Evolutionary conservation across 2,888 invertebrate genomes (phyloP).

Genomic region (Hyposoter didymator): DNA sequence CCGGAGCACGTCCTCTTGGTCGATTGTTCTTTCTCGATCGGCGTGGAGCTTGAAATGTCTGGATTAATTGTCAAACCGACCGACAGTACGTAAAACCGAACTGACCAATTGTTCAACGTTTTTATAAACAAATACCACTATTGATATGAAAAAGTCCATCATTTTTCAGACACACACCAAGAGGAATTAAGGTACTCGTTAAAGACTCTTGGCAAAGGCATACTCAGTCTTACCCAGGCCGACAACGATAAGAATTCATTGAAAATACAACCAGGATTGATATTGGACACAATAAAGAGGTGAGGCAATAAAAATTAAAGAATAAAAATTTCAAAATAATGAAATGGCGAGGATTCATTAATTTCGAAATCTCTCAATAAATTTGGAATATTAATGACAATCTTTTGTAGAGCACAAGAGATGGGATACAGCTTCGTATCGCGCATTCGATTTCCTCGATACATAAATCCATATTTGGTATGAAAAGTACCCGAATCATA

Average conservation of each 20-base stretch:
- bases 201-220: conserved; percentile 88
- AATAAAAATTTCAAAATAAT: background rate
- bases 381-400: background rate
- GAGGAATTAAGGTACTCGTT: conserved; percentile 89
- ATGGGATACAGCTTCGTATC: conserved; percentile 80
- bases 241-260: conserved; percentile 85
- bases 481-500: conserved; percentile 68
- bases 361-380: background rate
- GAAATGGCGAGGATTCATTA: background rate
- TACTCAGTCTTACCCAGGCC: conserved; percentile 88
- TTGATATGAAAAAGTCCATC: conserved; percentile 68
- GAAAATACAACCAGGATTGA: conserved; percentile 87
- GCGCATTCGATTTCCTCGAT: conserved; percentile 88
- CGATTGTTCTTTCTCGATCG: conserved; percentile 87
- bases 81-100: conserved; percentile 85
- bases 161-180: conserved; percentile 84
- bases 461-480: conserved; percentile 88
- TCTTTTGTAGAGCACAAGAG: conserved; percentile 81
- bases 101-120: conserved; percentile 23
- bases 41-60: conserved; percentile 88
- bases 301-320: conserved; percentile 1
- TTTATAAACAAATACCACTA: conserved; percentile 26
- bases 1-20: conserved; percentile 85
- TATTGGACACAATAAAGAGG: conserved; percentile 88
- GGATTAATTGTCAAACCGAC: conserved; percentile 89